A percentile compares a stretch with the other conserved stretches of the same genome.
Evolutionary conservation across 2,113 vertebrate genomes (phyloP).

Genomic region (Crocuta crocuta): DNA sequence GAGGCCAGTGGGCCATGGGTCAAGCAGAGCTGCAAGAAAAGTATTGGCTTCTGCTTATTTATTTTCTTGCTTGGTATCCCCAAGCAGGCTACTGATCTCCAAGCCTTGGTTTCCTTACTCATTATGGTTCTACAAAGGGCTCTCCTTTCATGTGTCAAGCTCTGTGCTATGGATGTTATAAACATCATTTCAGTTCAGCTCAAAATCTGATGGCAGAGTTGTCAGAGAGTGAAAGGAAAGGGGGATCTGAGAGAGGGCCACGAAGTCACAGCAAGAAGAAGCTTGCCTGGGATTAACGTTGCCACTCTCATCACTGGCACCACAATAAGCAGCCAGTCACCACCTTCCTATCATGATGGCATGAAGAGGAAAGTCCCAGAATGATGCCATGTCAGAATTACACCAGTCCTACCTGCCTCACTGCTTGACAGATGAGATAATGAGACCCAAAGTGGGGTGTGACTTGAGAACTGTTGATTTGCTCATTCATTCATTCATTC

Average conservation of each 20-base stretch:
- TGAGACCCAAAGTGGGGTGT: neutral
- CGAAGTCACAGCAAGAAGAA: neutral
- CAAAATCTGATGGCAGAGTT: neutral
- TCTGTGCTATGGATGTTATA: neutral
- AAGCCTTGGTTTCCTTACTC: neutral
- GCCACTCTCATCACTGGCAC: neutral
- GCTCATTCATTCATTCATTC: neutral
- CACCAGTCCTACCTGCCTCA: neutral
- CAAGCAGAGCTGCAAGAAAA: neutral
- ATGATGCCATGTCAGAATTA: neutral
- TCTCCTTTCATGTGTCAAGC: neutral
- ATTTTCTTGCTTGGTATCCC: neutral
- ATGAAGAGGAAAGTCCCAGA: neutral
- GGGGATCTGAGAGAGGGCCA: neutral
- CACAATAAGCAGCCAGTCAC: neutral
- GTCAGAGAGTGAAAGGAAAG: neutral
- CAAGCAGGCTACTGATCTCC: neutral
- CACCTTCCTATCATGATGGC: neutral
- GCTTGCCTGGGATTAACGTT: neutral
- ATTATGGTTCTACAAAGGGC: neutral
- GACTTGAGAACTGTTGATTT: neutral
- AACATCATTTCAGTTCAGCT: neutral
- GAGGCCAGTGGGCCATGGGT: neutral
- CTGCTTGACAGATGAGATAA: neutral
- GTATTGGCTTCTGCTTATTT: neutral